Conservation (phyloP, 2,888 invertebrate genomes). For the Acronicta aceris region DNA sequence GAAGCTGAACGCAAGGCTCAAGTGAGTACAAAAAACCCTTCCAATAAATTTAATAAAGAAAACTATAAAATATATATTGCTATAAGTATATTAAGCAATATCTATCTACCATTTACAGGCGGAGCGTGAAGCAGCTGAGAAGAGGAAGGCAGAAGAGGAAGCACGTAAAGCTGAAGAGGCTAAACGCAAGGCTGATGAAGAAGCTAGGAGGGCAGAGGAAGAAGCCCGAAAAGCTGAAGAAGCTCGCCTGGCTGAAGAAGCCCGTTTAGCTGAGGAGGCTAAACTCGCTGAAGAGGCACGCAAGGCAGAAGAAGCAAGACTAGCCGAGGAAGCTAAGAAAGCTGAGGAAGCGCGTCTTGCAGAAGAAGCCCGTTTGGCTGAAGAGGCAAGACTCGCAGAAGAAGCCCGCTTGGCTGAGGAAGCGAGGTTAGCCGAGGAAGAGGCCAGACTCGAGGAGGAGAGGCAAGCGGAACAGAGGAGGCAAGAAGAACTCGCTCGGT, state of each 20-base stretch:
- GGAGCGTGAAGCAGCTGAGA: slow-evolving; percentile 82
- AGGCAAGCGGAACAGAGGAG: slow-evolving; percentile 86
- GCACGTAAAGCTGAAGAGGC: slow-evolving; percentile 86
- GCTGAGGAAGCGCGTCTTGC: slow-evolving; percentile 81
- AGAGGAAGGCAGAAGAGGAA: slow-evolving; percentile 88
- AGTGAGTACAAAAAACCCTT: slow-evolving; percentile 62
- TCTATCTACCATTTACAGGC: slow-evolving; percentile 61
- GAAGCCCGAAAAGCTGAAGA: slow-evolving; percentile 83
- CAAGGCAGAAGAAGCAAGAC: slow-evolving; percentile 79
- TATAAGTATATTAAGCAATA: not conserved
- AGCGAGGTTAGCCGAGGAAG: slow-evolving; percentile 81
- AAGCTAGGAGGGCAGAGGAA: slow-evolving; percentile 84
- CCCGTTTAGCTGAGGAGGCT: slow-evolving; percentile 74
- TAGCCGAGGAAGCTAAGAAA: slow-evolving; percentile 80
- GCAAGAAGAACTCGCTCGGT: slow-evolving; percentile 87
- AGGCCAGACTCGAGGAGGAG: slow-evolving; percentile 73
- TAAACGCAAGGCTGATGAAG: slow-evolving; percentile 86
- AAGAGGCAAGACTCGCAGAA: slow-evolving; percentile 84
- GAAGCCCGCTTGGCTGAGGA: slow-evolving; percentile 85
- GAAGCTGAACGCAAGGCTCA: slow-evolving; percentile 85
- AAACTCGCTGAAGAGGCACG: slow-evolving; percentile 77
- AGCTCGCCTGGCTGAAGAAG: slow-evolving; percentile 82
- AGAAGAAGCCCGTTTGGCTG: slow-evolving; percentile 81
- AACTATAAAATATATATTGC: slow-evolving; percentile 1
- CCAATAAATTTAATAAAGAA: no score